These are phyloP conservation scores for Cherax destructor DNA, from an alignment of 1,140 invertebrate species.

Conservation along the genomic window DNA sequence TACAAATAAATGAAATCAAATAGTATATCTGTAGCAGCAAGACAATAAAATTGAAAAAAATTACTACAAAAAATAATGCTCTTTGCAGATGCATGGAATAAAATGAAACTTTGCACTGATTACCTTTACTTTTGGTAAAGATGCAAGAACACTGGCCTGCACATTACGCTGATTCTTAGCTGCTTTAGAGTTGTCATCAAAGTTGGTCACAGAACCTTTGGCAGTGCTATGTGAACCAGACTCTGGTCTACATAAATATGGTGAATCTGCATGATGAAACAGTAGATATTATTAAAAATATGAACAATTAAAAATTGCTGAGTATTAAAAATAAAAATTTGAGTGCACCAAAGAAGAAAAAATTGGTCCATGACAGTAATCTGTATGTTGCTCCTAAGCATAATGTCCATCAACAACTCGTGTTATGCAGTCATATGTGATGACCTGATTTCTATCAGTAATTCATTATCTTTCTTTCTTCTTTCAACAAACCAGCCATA, in stretches of 20 bases:
- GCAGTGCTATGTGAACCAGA: slow-evolving; percentile 29
- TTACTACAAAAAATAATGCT: no score
- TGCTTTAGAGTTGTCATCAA: slow-evolving; percentile 62
- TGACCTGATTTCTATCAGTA: no score
- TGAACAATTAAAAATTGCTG: not conserved
- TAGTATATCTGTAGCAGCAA: not conserved
- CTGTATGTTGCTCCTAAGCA: no score
- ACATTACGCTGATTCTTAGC: slow-evolving; percentile 55
- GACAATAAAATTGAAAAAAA: no score
- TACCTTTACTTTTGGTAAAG: slow-evolving; percentile 70
- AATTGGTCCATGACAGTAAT: no score
- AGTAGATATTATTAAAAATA: not conserved
- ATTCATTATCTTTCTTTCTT: no score
- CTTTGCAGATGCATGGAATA: no score
- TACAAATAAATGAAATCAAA: not conserved
- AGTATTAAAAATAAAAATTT: not conserved
- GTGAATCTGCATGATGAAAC: not conserved
- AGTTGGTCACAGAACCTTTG: slow-evolving; percentile 40
- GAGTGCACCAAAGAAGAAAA: no score
- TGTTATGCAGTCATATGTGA: no score
- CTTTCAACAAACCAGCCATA: no score
- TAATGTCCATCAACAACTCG: no score
- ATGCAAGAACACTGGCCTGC: slow-evolving; percentile 65
- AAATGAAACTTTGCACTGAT: no score
- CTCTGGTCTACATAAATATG: slow-evolving; percentile 1